Base-by-base conservation (phyloP, 2,797 vertebrate genomes). In the Urocyon cinereoargenteus region DNA sequence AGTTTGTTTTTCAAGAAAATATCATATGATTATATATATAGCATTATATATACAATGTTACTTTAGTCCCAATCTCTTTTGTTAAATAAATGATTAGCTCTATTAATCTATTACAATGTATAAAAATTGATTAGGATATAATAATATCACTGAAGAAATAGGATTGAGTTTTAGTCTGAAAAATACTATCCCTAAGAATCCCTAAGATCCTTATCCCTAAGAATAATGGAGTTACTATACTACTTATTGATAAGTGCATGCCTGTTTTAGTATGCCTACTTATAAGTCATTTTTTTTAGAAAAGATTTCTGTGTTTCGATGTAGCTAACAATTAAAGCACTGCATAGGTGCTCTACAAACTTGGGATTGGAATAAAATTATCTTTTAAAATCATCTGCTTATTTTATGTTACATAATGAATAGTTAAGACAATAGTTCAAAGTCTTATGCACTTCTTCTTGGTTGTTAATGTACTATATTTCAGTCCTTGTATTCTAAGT, bases 51-150 rank as follows among this genome's bases (percentile, higher is more conserved):
- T 45, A 40, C 68, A 45, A 5, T 28, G 3, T 82, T 81, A 22
- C 18, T 40, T 85, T 92, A 70, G 62, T 24, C n/a, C 31, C 64
- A 93, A 83, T 61, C 16, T 13, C 13, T 92, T 85, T 45, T 55
- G 59, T 72, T 88, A 95, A 84, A 75, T 21, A 31, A 78, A 19
- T 49, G 28, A 49, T 49, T 73, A 40, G 12, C 12, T 75, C 79
- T 57, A 68, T 78, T 86, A 90, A 70, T 70, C 34, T 11, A 73
- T 68, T 70, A n/a, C 59, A 78, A 73, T 34, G 16, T 73, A 49
- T 96, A 94, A 82, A 51, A 95, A n/a, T 34, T 73, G 10, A 45
- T 90, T 90, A 49, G 31, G 68, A 92, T 90, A 86, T 77, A 66
- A 72, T 66, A 94, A 91, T 70, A 3, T 31, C 57, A 93, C 21